A percentile compares a stretch with the other conserved stretches of the same genome.
phyloP scores from a whole-genome alignment of 92 coral and sea anemone species.

The Porites rus region DNA sequence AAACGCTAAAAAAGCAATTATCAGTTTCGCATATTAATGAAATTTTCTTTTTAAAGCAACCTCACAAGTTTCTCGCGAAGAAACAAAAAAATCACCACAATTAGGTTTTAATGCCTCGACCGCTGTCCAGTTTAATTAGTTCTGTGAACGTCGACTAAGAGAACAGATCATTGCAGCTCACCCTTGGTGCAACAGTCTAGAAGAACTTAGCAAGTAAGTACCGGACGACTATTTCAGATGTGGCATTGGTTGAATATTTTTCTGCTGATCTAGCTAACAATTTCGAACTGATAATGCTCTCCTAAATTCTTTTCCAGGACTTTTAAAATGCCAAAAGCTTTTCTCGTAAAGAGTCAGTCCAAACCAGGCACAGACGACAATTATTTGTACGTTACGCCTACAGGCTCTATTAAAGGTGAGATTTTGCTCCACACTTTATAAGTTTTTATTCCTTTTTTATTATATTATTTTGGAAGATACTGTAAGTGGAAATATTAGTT shows the following conservation, averaged over 20 bases:
- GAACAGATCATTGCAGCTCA: background rate
- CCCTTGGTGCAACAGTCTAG: too few species aligned
- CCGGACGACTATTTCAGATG: too few species aligned
- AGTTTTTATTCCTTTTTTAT: too few species aligned
- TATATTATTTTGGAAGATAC: too few species aligned
- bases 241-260: background rate
- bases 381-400: background rate
- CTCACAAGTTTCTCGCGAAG: too few species aligned
- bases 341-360: background rate
- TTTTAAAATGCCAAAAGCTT: constrained; percentile 17
- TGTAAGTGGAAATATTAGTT: background rate
- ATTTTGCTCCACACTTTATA: background rate
- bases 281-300: too few species aligned
- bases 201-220: background rate
- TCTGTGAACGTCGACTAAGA: background rate
- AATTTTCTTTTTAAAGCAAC: background rate
- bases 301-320: background rate
- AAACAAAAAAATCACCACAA: background rate
- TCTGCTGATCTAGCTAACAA: background rate
- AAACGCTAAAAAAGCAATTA: background rate
- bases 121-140: background rate
- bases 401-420: background rate
- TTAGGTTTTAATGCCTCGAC: background rate
- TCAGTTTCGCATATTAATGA: constrained; percentile 1
- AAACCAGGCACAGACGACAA: background rate